A percentile compares a stretch with the other conserved stretches of the same genome.
phyloP scores from a whole-genome alignment of 1,140 invertebrate species.

The Medauroidea extradentata region DNA sequence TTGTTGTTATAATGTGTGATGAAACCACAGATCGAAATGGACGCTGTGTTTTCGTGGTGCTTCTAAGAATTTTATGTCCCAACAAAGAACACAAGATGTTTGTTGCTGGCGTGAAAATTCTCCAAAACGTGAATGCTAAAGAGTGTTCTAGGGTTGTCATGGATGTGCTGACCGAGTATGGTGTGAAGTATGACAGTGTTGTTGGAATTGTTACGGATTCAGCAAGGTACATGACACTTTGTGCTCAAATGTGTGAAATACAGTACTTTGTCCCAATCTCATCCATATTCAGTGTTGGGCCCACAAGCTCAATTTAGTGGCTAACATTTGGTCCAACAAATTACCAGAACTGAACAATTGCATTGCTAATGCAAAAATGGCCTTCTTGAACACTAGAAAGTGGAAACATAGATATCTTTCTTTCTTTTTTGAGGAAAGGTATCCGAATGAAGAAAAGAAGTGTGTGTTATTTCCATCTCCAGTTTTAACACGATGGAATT shows the following conservation, averaged over 20 bases:
- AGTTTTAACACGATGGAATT: conserved; percentile 5
- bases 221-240: background rate
- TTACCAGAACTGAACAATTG: background rate
- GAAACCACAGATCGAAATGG: conserved; percentile 4
- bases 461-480: conserved; percentile 2
- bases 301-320: conserved; percentile 2
- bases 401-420: background rate
- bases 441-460: conserved; percentile 1
- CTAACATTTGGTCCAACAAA: background rate
- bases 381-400: conserved; percentile 4
- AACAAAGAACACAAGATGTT: background rate
- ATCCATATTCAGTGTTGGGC: conserved; percentile 2
- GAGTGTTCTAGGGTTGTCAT: conserved; percentile 4
- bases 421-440: conserved; percentile 2
- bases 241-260: conserved; percentile 3
- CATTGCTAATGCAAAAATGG: conserved; percentile 1
- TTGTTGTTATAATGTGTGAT: background rate
- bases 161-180: background rate
- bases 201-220: conserved; percentile 6
- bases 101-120: background rate
- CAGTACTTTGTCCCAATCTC: background rate
- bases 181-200: background rate
- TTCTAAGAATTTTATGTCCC: background rate
- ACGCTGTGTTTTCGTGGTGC: conserved; percentile 5
- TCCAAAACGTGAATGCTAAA: conserved; percentile 1